These are phyloP conservation scores for Anniella stebbinsi DNA, from an alignment of 2,797 vertebrate species.

Conservation along the genomic window DNA sequence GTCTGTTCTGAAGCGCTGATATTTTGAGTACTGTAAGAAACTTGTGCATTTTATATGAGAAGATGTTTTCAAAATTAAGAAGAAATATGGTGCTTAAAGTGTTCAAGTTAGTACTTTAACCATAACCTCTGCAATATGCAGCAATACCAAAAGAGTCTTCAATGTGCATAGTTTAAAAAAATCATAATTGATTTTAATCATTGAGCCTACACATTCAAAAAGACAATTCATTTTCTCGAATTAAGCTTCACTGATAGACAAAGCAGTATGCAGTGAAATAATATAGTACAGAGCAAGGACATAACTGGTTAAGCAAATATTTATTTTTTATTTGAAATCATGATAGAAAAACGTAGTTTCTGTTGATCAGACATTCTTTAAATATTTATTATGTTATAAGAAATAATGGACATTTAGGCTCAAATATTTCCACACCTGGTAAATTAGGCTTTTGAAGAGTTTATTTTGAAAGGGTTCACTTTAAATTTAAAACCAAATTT, in stretches of 20 bases:
- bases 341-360: slow-evolving; percentile 3
- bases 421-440: neutral
- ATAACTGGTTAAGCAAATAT: slow-evolving; percentile 26
- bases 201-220: slow-evolving; percentile 55
- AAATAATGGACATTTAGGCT: neutral
- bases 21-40: slow-evolving; percentile 81
- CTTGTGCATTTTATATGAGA: slow-evolving; percentile 75
- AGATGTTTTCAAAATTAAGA: slow-evolving; percentile 73
- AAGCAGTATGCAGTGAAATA: slow-evolving; percentile 22
- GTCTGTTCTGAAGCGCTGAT: slow-evolving; percentile 88
- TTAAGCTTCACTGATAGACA: slow-evolving; percentile 39
- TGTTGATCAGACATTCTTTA: neutral
- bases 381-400: neutral
- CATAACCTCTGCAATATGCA: slow-evolving; percentile 33
- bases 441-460: neutral
- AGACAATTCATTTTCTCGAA: slow-evolving; percentile 47
- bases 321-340: slow-evolving; percentile 28
- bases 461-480: neutral
- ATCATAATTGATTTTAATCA: slow-evolving; percentile 55
- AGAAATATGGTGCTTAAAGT: slow-evolving; percentile 53
- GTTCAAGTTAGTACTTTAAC: slow-evolving; percentile 40
- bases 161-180: slow-evolving; percentile 45
- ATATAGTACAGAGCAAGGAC: slow-evolving; percentile 15
- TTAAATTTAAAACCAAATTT: neutral
- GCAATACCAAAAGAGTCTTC: slow-evolving; percentile 44